Evolutionary conservation across 1,140 invertebrate genomes (phyloP).

Genomic region (Macrostomum lignano): DNA sequence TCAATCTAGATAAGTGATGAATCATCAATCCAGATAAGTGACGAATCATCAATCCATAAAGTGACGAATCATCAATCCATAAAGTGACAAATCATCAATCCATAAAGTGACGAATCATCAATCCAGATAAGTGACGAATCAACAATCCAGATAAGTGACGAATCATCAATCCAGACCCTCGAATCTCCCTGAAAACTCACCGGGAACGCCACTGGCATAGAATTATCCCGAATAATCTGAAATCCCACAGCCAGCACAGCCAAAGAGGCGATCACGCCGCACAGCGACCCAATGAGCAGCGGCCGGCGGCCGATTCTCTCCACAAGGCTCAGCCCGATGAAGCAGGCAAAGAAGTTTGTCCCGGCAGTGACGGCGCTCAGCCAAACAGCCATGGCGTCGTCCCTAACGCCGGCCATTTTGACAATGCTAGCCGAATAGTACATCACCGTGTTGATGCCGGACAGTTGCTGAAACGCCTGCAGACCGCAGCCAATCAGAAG

Average conservation of each 20-base stretch:
- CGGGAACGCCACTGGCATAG: no score
- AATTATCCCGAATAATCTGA: slow-evolving; percentile 28
- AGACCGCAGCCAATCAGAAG: slow-evolving; percentile 34
- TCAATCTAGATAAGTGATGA: no score
- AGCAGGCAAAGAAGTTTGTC: slow-evolving; percentile 34
- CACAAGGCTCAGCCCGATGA: slow-evolving; percentile 34
- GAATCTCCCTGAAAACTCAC: no score
- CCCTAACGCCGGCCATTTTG: slow-evolving; percentile 33
- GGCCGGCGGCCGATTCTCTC: slow-evolving; percentile 34
- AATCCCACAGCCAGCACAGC: slow-evolving; percentile 30
- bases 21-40: no score
- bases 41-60: no score
- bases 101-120: no score
- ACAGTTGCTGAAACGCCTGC: slow-evolving; percentile 34
- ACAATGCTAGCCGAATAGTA: slow-evolving; percentile 39
- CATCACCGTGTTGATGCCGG: slow-evolving; percentile 40
- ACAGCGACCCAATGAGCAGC: slow-evolving; percentile 30
- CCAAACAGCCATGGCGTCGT: slow-evolving; percentile 34
- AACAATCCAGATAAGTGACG: no score
- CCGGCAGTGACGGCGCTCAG: slow-evolving; percentile 31
- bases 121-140: no score
- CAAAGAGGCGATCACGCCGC: slow-evolving; percentile 29
- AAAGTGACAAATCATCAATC: no score
- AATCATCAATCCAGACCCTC: no score
- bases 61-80: no score